Percentiles rank a stretch among this genome's conserved stretches.
Conservation (phyloP, 2,113 vertebrate genomes). For the Vombatus ursinus region DNA sequence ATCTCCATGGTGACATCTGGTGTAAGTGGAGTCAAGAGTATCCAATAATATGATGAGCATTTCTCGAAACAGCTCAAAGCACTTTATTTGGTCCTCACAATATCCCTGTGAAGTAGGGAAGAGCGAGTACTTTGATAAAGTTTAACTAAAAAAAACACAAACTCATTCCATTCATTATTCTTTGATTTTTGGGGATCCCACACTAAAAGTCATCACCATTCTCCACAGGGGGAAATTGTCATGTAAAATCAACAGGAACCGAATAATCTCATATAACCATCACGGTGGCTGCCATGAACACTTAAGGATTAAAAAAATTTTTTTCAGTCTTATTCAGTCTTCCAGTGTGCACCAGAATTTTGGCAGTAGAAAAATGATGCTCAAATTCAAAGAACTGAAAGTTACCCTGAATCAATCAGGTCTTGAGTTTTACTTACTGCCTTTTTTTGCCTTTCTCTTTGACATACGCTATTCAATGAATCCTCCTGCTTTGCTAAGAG, state of each 20-base stretch:
- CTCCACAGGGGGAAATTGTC: conserved; percentile 67
- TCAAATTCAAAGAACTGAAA: conserved; percentile 55
- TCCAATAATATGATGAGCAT: neutral
- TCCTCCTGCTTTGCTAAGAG: conserved; percentile 15
- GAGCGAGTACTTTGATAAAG: conserved; percentile 23
- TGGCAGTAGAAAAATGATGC: conserved; percentile 28
- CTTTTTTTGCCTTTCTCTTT: neutral
- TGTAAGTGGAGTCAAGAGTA: neutral
- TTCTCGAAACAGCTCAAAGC: neutral
- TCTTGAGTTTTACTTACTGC: neutral
- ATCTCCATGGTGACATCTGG: neutral
- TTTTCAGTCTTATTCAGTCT: conserved; percentile 9
- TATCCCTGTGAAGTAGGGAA: conserved; percentile 7
- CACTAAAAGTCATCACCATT: conserved; percentile 62
- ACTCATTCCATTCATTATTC: conserved; percentile 54
- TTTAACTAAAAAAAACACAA: conserved; percentile 61
- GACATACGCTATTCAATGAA: neutral
- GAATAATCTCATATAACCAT: conserved; percentile 66
- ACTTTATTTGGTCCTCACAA: conserved; percentile 17
- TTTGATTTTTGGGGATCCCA: conserved; percentile 43
- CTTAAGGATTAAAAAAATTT: conserved; percentile 44
- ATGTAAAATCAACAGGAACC: conserved; percentile 62
- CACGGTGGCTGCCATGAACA: conserved; percentile 42
- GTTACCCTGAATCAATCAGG: conserved; percentile 25
- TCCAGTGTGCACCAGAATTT: conserved; percentile 58